phyloP scores from a whole-genome alignment of 2,888 invertebrate species.

The Hyalella azteca region DNA sequence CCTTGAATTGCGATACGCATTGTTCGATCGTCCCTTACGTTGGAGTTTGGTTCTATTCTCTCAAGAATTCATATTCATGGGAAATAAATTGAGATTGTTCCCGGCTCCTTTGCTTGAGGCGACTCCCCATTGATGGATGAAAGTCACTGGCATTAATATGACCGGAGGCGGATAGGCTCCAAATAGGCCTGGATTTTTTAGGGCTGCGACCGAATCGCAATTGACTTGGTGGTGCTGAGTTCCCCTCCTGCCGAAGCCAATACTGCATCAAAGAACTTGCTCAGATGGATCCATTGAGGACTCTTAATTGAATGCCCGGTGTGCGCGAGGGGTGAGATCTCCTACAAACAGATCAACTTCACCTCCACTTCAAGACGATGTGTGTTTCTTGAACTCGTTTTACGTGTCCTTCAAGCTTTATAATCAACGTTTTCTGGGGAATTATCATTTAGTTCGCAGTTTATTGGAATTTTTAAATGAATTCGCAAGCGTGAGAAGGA shows the following conservation, averaged over 20 bases:
- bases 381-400: no score
- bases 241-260: neutral
- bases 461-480: no score
- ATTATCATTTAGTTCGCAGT: no score
- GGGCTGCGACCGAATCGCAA: neutral
- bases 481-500: no score
- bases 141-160: neutral
- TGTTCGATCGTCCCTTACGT: no score
- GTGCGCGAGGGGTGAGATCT: slow-evolving; percentile 20
- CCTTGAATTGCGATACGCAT: no score
- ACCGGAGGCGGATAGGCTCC: neutral
- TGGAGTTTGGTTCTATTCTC: neutral
- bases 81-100: neutral
- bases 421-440: no score
- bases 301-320: slow-evolving; percentile 25
- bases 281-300: slow-evolving; percentile 28
- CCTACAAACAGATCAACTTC: neutral
- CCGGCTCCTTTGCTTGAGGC: neutral
- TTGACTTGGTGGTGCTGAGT: neutral
- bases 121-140: neutral
- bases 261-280: slow-evolving; percentile 33
- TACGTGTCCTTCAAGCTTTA: no score
- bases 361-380: no score
- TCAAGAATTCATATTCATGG: neutral
- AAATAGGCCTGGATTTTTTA: slow-evolving; percentile 17